phyloP scores from a whole-genome alignment of 2,113 vertebrate genomes.

The Sprattus sprattus region DNA sequence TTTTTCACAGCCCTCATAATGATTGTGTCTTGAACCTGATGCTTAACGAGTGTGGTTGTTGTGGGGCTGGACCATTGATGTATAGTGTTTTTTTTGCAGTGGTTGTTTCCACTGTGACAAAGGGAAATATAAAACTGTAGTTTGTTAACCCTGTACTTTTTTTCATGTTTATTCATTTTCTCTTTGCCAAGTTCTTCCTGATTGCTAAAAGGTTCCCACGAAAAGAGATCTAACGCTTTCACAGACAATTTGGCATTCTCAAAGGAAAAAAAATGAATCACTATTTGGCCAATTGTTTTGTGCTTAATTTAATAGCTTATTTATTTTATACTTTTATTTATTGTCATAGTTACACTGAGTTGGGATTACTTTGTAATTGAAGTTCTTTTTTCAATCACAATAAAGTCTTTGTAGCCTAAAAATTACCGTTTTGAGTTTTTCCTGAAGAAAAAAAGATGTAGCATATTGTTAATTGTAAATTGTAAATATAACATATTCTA shows the following conservation, averaged over 20 bases:
- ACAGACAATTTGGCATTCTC: not conserved
- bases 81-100: not conserved
- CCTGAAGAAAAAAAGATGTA: not conserved
- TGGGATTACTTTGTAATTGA: slow-evolving; percentile 69
- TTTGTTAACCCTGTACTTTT: slow-evolving; percentile 17
- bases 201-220: slow-evolving; percentile 5
- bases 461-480: not conserved
- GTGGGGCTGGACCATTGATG: not conserved
- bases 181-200: not conserved
- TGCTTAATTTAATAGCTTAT: slow-evolving; percentile 79
- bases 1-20: not conserved
- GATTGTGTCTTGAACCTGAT: not conserved
- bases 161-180: slow-evolving; percentile 20
- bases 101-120: not conserved
- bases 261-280: slow-evolving; percentile 12
- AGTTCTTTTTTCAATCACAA: slow-evolving; percentile 63
- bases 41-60: not conserved
- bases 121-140: slow-evolving; percentile 9
- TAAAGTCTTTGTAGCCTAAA: slow-evolving; percentile 53
- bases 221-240: not conserved
- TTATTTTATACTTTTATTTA: slow-evolving; percentile 80
- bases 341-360: slow-evolving; percentile 69
- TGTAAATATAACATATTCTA: slow-evolving; percentile 1
- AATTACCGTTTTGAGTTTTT: slow-evolving; percentile 10
- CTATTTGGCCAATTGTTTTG: slow-evolving; percentile 63